Evolutionary conservation across 2,797 vertebrate species (phyloP).

Genomic region (Xenentodon cancila): DNA sequence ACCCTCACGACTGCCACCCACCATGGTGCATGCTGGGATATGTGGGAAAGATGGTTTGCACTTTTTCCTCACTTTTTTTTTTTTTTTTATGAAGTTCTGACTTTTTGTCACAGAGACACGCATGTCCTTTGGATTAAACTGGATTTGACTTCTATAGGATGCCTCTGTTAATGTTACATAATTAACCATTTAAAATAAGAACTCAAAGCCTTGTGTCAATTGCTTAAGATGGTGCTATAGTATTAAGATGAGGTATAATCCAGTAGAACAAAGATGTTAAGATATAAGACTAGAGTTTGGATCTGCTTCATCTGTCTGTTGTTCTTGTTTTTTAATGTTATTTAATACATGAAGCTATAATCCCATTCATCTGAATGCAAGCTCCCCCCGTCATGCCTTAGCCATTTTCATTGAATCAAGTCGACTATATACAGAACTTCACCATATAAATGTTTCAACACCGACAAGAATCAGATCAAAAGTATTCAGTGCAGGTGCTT

Average conservation of each 20-base stretch:
- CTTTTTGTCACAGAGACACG: conserved; percentile 30
- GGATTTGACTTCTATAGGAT: conserved; percentile 48
- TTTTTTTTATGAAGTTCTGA: conserved; percentile 19
- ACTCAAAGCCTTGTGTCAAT: conserved; percentile 53
- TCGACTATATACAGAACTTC: conserved; percentile 29
- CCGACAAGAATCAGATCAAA: conserved; percentile 12
- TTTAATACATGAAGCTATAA: conserved; percentile 48
- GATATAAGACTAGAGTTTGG: conserved; percentile 44
- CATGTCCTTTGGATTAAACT: conserved; percentile 52
- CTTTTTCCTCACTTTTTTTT: conserved; percentile 48
- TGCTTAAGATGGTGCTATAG: conserved; percentile 76
- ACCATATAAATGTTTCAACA: conserved; percentile 8
- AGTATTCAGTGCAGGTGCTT: conserved; percentile 26
- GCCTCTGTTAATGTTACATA: conserved; percentile 51
- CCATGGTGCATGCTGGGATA: conserved; percentile 70
- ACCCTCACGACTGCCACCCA: conserved; percentile 72
- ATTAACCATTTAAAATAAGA: conserved; percentile 41
- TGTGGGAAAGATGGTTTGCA: conserved; percentile 66
- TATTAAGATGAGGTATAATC: conserved; percentile 67
- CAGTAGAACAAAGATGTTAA: conserved; percentile 65
- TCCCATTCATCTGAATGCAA: conserved; percentile 33
- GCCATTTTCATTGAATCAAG: conserved; percentile 17
- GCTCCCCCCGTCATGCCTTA: conserved; percentile 23
- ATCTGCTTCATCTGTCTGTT: conserved; percentile 54
- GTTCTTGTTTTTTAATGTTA: conserved; percentile 29